Conservation (phyloP, 2,888 invertebrate genomes). For the Leptothorax acervorum region DNA sequence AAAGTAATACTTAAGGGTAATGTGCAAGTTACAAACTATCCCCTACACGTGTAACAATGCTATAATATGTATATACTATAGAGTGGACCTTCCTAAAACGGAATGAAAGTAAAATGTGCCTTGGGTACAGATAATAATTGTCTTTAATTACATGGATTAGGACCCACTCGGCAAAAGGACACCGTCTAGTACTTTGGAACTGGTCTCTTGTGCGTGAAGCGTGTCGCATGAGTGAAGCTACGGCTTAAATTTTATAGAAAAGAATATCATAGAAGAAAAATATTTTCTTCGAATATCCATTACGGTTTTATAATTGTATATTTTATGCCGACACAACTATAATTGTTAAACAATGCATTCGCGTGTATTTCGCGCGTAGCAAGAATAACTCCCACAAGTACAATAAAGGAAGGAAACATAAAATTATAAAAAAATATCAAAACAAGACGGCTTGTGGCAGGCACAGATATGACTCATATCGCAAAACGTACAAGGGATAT, state of each 20-base stretch:
- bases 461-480: not conserved
- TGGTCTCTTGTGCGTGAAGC: slow-evolving; percentile 70
- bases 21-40: slow-evolving; percentile 67
- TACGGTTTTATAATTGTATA: not conserved
- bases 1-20: slow-evolving; percentile 62
- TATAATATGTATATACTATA: slow-evolving; percentile 74
- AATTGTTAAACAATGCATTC: slow-evolving; percentile 3
- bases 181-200: slow-evolving; percentile 76
- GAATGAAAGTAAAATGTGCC: slow-evolving; percentile 85
- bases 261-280: slow-evolving; percentile 15
- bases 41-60: slow-evolving; percentile 70
- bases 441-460: not conserved
- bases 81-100: slow-evolving; percentile 80
- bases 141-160: slow-evolving; percentile 75
- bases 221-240: slow-evolving; percentile 24
- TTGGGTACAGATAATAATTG: slow-evolving; percentile 83
- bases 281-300: not conserved
- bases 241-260: slow-evolving; percentile 19
- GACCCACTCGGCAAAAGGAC: slow-evolving; percentile 73
- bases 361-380: not conserved
- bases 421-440: not conserved
- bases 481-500: slow-evolving; percentile 44
- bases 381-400: not conserved
- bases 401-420: not conserved
- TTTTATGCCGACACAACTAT: not conserved